Evolutionary conservation across 2,113 vertebrate genomes (phyloP).

Genomic region (Sturnira hondurensis): DNA sequence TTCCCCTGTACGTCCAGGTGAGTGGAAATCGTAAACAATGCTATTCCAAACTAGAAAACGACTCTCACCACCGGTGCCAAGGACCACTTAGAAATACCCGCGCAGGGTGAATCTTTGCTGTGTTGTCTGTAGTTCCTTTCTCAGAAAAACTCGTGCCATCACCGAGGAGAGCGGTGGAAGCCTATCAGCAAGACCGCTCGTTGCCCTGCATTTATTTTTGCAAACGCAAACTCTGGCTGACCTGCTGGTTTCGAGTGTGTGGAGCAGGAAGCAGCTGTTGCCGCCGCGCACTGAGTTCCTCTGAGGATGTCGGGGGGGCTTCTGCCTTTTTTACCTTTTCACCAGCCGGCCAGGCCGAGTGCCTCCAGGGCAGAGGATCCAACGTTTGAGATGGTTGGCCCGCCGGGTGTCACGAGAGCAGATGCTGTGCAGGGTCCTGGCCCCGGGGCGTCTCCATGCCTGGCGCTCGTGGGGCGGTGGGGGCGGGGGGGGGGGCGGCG

Average conservation of each 20-base stretch:
- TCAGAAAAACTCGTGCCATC: background rate
- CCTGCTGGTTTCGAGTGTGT: constrained; percentile 46
- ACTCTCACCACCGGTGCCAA: background rate
- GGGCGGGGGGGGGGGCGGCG: too few relatives aligned
- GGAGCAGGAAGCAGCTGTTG: constrained; percentile 70
- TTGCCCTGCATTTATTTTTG: constrained; percentile 42
- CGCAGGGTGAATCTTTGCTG: background rate
- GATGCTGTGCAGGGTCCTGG: background rate
- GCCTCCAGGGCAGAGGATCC: background rate
- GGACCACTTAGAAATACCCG: background rate
- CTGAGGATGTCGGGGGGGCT: constrained; percentile 26
- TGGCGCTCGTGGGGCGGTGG: background rate
- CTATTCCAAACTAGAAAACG: constrained; percentile 29
- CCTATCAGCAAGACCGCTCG: background rate
- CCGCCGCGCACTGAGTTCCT: constrained; percentile 57
- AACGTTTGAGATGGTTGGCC: background rate
- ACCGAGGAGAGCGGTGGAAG: background rate
- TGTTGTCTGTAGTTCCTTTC: background rate
- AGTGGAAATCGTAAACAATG: background rate
- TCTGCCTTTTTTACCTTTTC: constrained; percentile 17
- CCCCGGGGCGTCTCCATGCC: fast-evolving
- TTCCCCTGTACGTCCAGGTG: background rate
- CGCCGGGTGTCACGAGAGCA: background rate
- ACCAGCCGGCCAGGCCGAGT: background rate
- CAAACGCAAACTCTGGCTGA: constrained; percentile 53